Base-by-base conservation (phyloP, 2,888 invertebrate genomes). In the Carcina quercana region DNA sequence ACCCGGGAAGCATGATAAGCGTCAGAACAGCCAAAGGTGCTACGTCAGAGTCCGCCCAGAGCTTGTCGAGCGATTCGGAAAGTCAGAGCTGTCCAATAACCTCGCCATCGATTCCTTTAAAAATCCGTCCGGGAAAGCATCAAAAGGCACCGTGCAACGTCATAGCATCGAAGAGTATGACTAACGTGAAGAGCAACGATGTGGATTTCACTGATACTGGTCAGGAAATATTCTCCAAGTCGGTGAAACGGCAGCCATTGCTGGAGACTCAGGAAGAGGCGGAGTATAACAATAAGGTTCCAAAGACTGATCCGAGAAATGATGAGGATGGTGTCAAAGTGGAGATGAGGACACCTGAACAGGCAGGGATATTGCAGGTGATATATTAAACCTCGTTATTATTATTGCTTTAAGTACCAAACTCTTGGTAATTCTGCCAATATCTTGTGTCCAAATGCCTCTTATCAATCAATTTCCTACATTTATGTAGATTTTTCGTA, bases 321-420 rank as follows among this genome's bases (percentile, higher is more conserved):
- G 51, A 38, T 15, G 66, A 73, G 25, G 68, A 67, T 20, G 51
- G 55, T 10, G 37, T 51, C 11, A 64, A 62, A 31, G 39, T 52
- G 5, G 65, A 66, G 30, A 52, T 50, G 28, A 56, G 73, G 28
- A 57, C 64, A 3, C 53, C 68, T 1, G 79, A 82, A 17, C 72
- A 68, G 39, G 86, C 89, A 3, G 89, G 88, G 8, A 88, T 89
- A 53, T 62, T 89, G 24, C 89, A 92, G 82, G 92, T 93, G 66
- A 21, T n/a, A n/a, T n/a, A n/a, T n/a, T n/a, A n/a, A n/a, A n/a
- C n/a, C n/a, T n/a, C n/a, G n/a, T n/a, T n/a, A n/a, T n/a, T n/a
- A n/a, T n/a, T n/a, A n/a, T n/a, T n/a, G n/a, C n/a, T n/a, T n/a
- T n/a, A n/a, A n/a, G n/a, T n/a, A n/a, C n/a, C n/a, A n/a, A n/a